Percentiles rank a stretch among this genome's conserved stretches.
Conservation (phyloP, 1,140 invertebrate species). For the Monomorium pharaonis region DNA sequence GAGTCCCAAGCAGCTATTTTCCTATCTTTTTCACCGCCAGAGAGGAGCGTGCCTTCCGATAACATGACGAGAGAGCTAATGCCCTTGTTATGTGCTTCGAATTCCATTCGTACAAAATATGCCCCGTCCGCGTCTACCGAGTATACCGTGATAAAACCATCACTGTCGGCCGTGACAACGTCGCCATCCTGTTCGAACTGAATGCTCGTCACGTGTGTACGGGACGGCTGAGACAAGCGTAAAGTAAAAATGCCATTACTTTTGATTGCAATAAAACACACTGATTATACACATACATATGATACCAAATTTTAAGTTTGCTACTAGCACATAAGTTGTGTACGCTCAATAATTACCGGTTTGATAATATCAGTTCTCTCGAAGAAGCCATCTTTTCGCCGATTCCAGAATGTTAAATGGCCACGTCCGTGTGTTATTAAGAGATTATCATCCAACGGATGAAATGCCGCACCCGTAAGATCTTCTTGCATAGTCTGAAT, state of each 20-base stretch:
- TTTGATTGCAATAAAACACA: not conserved
- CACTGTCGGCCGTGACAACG: conserved; percentile 96
- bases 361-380: conserved; percentile 95
- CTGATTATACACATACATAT: not conserved
- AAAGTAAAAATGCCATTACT: not conserved
- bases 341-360: conserved; percentile 86
- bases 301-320: not conserved
- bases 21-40: conserved; percentile 95
- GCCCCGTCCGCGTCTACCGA: conserved; percentile 94
- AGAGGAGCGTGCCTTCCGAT: conserved; percentile 94
- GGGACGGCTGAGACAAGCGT: conserved; percentile 87
- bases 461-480: conserved; percentile 95
- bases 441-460: conserved; percentile 96
- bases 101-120: conserved; percentile 94
- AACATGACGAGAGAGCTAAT: conserved; percentile 95
- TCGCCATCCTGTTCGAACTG: conserved; percentile 97
- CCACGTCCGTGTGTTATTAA: conserved; percentile 97
- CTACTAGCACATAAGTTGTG: not conserved
- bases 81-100: conserved; percentile 94
- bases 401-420: conserved; percentile 96
- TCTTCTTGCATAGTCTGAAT: conserved; percentile 94
- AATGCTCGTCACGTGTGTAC: conserved; percentile 93
- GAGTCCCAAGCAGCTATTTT: conserved; percentile 97
- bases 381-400: conserved; percentile 94
- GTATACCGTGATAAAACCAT: conserved; percentile 97